Percentiles rank a stretch among this genome's conserved stretches.
Evolutionary conservation across 2,797 vertebrate species (phyloP).

Genomic region (Gorsachius magnificus): DNA sequence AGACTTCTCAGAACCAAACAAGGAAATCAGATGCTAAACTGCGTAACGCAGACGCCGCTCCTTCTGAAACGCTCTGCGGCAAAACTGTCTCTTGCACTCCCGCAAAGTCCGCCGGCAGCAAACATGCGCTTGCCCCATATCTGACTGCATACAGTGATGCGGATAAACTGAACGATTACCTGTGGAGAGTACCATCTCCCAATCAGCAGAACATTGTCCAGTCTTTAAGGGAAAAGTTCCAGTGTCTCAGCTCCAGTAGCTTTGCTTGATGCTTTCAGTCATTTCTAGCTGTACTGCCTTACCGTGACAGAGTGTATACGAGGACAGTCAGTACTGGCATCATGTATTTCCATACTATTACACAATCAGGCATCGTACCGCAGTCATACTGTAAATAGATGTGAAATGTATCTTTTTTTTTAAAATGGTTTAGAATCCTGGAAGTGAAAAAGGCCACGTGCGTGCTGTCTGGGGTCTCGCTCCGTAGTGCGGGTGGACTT

Average conservation of each 20-base stretch:
- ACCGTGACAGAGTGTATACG: neutral
- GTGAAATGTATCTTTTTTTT: constrained; percentile 2
- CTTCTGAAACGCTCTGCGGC: constrained; percentile 30
- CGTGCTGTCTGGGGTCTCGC: neutral
- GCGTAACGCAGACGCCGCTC: neutral
- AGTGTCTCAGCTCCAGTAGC: constrained; percentile 97
- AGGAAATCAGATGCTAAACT: constrained; percentile 47
- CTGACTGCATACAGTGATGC: constrained; percentile 75
- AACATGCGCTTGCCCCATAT: constrained; percentile 61
- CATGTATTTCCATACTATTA: constrained; percentile 41
- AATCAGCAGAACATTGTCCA: constrained; percentile 93
- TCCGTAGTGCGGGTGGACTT: neutral
- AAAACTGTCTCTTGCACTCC: constrained; percentile 70
- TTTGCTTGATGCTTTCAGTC: constrained; percentile 81
- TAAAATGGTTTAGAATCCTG: constrained; percentile 11
- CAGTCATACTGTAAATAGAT: constrained; percentile 47
- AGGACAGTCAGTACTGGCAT: constrained; percentile 15
- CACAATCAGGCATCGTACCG: constrained; percentile 22
- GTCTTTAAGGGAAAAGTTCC: constrained; percentile 95
- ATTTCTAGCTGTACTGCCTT: constrained; percentile 11
- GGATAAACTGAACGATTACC: constrained; percentile 88
- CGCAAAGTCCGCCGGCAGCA: constrained; percentile 56
- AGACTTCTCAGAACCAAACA: constrained; percentile 24
- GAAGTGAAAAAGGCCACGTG: neutral
- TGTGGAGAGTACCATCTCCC: constrained; percentile 89